Evolutionary conservation across 64 coral and sea anemone genomes (phyloP), one percentile per base, ranked within the genome.

Genomic region (Montipora foliosa): DNA sequence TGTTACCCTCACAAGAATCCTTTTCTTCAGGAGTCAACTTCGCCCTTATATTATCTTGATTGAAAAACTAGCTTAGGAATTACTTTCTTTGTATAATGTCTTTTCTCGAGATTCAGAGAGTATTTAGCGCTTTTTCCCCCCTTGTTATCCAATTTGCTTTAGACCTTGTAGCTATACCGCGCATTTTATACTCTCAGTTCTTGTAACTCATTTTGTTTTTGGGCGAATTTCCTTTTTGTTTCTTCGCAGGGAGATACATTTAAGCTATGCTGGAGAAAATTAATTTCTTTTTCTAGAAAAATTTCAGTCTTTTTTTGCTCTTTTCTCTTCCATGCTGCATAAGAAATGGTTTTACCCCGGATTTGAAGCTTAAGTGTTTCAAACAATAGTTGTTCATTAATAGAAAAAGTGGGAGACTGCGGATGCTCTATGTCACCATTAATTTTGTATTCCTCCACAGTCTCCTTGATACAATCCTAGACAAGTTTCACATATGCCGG

Each of bases 121-220:
- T 80, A 80, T 49, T 80, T 80, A 80, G 78, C 58, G 53, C 19
- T 80, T 48, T 80, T 80, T 80, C 46, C 4, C 46, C 25, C 46
- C 47, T 17, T n/a, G 78, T 24, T 11, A 55, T 19, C 78, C 78
- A 15, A n/a, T 49, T 19, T 2, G 78, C 52, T 7, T 55, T 55
- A 0, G 52, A 55, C 52, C 52, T 55, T 55, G 52, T 55, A 55
- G 52, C 52, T 55, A 55, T 55, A 55, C 52, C 52, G 52, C 52
- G 52, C 52, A 55, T 55, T 55, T 55, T 55, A 55, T 55, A 10
- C 52, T 55, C 52, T 55, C 52, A 55, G 52, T 55, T 55, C 52
- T 55, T 55, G 52, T 55, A 55, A 55, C 52, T 55, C 52, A 55
- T 55, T 55, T 55, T 55, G 52, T 55, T 55, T 55, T 55, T 55